Conservation (phyloP, 2,888 invertebrate species). For the Parnassius mnemosyne region DNA sequence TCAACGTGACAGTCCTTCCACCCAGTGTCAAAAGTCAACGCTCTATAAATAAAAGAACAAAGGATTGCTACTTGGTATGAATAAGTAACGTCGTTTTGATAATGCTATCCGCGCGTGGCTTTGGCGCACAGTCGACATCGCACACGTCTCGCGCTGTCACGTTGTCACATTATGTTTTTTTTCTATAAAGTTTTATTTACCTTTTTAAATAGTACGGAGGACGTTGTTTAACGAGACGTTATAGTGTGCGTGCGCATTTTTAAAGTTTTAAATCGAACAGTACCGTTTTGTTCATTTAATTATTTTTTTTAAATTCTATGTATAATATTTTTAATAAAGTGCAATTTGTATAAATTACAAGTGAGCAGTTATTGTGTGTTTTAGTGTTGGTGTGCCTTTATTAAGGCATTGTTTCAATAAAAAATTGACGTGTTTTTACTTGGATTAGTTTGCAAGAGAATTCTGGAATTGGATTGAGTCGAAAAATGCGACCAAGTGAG, state of each 20-base stretch:
- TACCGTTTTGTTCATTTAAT: neutral
- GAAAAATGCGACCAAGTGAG: slow-evolving; percentile 17
- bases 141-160: slow-evolving; percentile 19
- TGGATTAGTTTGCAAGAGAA: slow-evolving; percentile 10
- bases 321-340: neutral
- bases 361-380: neutral
- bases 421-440: slow-evolving; percentile 13
- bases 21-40: slow-evolving; percentile 57
- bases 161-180: slow-evolving; percentile 13
- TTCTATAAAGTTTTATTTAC: neutral
- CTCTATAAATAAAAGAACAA: slow-evolving; percentile 60
- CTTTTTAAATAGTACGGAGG: slow-evolving; percentile 6
- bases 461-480: slow-evolving; percentile 4
- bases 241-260: neutral
- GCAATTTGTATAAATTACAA: neutral
- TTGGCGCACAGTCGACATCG: slow-evolving; percentile 23
- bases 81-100: slow-evolving; percentile 57
- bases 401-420: neutral
- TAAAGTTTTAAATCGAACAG: neutral
- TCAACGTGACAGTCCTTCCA: slow-evolving; percentile 24
- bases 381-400: neutral
- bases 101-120: slow-evolving; percentile 35
- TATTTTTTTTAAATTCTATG: neutral
- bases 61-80: slow-evolving; percentile 47
- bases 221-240: neutral